Base-by-base conservation (phyloP, 2,888 invertebrate species). In the Priocnemis perturbator region DNA sequence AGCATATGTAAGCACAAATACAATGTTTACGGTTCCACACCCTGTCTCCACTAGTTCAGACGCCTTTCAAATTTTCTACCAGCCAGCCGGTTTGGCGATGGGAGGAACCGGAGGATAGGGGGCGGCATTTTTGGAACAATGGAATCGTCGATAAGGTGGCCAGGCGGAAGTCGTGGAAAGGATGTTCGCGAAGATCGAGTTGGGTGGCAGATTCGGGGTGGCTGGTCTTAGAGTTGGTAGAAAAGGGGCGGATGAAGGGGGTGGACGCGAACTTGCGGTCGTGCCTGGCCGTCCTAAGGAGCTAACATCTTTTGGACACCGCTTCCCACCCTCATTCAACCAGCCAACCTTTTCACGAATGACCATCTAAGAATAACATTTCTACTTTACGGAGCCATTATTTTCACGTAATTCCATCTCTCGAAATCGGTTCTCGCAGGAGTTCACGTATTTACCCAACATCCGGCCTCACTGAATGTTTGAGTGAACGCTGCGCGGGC, bases 101-200 rank as follows among this genome's bases (percentile, higher is more conserved):
- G 53, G 64, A 57, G 17, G 63, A 60, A 26, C 30, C 52, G 59
- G 45, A 60, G 73, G 74, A 78, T 57, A 50, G 14, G 15, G 50
- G 61, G 52, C 48, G 47, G 55, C 44, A 76, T 80, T 79, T 83
- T 75, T 72, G 74, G 73, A 73, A 81, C 83, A 82, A 84, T 80
- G 73, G 78, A 77, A 79, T 76, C 62, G 63, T 69, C 78, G 82
- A 82, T 83, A 76, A 75, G 74, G 64, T 72, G 73, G 64, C 69
- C 63, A 66, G 64, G 66, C 65, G 69, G 69, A 73, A 73, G 73
- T 37, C 76, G 63, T 74, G 60, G 57, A 60, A 63, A 14, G 59
- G 63, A 50, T 53, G 50, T 37, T 59, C 60, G 50, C 37, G 23
- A 21, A 30, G 48, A 56, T 37, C 44, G 57, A 7, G 52, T 26